Conservation (phyloP, 2,888 invertebrate species). For the Drosophila glabriapex region DNA sequence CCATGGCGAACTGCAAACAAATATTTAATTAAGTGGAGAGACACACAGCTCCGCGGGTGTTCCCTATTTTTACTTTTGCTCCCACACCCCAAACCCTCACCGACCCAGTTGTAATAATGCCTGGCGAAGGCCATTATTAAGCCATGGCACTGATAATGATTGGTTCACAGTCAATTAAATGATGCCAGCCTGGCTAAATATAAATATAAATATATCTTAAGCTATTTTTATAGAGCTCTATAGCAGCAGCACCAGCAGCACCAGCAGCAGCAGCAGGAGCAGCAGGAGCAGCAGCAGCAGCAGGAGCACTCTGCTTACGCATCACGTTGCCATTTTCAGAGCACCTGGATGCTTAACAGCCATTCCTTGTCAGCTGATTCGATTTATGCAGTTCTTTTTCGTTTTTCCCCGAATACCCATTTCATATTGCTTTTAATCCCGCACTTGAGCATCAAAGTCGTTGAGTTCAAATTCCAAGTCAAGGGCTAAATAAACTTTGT, state of each 20-base stretch:
- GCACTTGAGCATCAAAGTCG: constrained; percentile 35
- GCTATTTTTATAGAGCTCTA: constrained; percentile 57
- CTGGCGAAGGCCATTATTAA: constrained; percentile 33
- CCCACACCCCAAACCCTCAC: background rate
- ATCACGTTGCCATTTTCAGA: background rate
- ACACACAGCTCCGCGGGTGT: background rate
- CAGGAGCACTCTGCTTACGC: background rate
- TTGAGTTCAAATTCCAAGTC: constrained; percentile 69
- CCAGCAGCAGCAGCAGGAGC: background rate
- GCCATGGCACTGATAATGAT: constrained; percentile 56
- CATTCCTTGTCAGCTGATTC: constrained; percentile 55
- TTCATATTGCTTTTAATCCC: constrained; percentile 49
- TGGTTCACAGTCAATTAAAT: constrained; percentile 45
- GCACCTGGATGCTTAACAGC: constrained; percentile 4
- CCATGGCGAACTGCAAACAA: constrained; percentile 36
- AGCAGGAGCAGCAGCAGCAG: background rate
- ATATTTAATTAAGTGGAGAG: constrained; percentile 69
- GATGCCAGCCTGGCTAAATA: constrained; percentile 36
- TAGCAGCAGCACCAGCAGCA: background rate
- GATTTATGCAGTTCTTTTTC: constrained; percentile 58
- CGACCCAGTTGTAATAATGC: background rate
- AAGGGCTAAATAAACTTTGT: constrained; percentile 77
- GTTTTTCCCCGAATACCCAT: background rate
- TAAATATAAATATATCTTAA: constrained; percentile 38
- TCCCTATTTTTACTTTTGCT: background rate